Base-by-base conservation (phyloP, 2,113 vertebrate genomes). In the Bucco capensis region DNA sequence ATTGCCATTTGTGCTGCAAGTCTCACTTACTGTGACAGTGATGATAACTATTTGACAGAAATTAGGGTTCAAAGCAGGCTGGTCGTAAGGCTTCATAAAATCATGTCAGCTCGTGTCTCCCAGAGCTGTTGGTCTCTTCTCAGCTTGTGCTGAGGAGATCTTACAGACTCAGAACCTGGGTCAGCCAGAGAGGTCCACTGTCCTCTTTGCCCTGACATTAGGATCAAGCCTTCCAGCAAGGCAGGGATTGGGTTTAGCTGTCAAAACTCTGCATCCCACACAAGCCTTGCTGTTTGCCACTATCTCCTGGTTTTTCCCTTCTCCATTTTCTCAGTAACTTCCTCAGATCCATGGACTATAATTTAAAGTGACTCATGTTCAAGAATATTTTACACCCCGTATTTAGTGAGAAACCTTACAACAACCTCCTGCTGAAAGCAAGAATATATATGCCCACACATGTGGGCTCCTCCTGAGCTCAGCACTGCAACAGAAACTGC, bases 1-100 rank as follows among this genome's bases (percentile, higher is more conserved):
- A 95, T 94, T 94, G 95, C 93, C 93, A 92, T 92, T 93, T 95
- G 87, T 74, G 74, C 87, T 92, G 94, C 78, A 89, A 93, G 92
- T 92, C 90, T 90, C 95, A 90, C 74, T 96, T 92, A 94, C 92
- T 87, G 86, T 92, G 94, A 94, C 95, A 96, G 89, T 42, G 74
- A 90, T 84, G 90, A 87, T 88, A 94, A 89, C 58, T 92, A 70
- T 76, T 17, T 91, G 88, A 95, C 93, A 86, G 88, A 88, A 84
- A 90, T 93, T 89, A 82, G 74, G 86, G 84, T 89, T 92, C 92
- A 89, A 94, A 89, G 81, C 86, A 75, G 87, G 90, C 17, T 5
- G 49, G 64, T 35, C 12, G 0, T 53, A 92, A 79, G 2, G 9
- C 77, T 82, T 76, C 44, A 54, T 66, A 76, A 85, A 92, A 81